Conservation (phyloP, 2,797 vertebrate genomes). For the Pipistrellus kuhlii region DNA sequence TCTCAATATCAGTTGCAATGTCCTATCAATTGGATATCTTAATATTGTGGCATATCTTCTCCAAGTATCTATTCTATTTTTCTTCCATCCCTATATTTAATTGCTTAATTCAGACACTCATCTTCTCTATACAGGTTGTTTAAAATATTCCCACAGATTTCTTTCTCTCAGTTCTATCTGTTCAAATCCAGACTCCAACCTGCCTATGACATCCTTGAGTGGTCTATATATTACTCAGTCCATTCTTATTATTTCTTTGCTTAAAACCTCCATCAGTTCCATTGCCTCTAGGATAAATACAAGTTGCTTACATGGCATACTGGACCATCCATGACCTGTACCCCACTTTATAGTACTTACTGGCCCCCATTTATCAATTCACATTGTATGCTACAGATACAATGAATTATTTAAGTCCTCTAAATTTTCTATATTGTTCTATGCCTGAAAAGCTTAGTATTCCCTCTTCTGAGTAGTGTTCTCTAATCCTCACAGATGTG, state of each 20-base stretch:
- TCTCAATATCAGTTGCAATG: neutral
- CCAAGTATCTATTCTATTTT: neutral
- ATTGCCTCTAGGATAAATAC: neutral
- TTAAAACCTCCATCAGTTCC: neutral
- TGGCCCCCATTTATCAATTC: neutral
- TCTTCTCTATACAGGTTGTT: neutral
- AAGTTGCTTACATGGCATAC: neutral
- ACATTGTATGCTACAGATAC: neutral
- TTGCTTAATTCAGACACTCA: neutral
- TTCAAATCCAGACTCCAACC: neutral
- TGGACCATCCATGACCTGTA: neutral
- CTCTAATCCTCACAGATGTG: neutral
- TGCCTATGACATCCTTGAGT: neutral
- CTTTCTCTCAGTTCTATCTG: neutral
- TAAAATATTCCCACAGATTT: neutral
- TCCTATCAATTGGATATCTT: neutral
- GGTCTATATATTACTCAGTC: neutral
- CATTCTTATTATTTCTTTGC: neutral
- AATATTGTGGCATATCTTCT: neutral
- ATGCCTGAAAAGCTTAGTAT: neutral
- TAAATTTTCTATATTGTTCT: neutral
- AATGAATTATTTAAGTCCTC: neutral
- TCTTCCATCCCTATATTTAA: neutral
- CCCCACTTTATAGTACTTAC: too few relatives aligned
- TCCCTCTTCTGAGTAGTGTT: conserved; percentile 1